These are phyloP conservation scores for Machimus rusticus DNA, from an alignment of 2,888 invertebrate species.

Conservation along the genomic window DNA sequence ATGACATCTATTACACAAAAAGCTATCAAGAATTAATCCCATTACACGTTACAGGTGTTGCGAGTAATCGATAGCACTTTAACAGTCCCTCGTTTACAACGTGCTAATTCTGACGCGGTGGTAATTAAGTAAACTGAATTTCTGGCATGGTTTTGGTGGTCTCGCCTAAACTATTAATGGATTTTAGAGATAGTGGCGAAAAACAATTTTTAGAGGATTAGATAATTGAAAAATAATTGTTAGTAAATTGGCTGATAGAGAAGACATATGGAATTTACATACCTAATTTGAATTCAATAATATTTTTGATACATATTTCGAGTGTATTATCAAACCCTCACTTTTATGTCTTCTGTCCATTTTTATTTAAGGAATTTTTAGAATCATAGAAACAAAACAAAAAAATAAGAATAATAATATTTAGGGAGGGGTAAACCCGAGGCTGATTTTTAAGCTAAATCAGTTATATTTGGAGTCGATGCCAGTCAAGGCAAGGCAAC, in stretches of 20 bases:
- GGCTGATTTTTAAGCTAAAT: no score
- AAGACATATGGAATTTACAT: neutral
- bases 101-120: neutral
- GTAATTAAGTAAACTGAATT: constrained; percentile 1
- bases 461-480: no score
- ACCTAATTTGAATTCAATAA: neutral
- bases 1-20: neutral
- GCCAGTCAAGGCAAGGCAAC: no score
- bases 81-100: neutral
- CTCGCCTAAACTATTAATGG: neutral
- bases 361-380: neutral
- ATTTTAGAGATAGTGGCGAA: neutral
- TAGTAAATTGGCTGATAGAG: neutral
- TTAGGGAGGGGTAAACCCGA: no score
- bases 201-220: neutral
- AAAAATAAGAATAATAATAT: no score
- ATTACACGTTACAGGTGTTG: constrained; percentile 8
- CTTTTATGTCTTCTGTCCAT: neutral
- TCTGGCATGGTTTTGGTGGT: neutral
- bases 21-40: neutral
- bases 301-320: neutral
- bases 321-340: neutral
- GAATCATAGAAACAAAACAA: no score
- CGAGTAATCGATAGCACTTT: neutral
- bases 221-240: neutral